Percentiles rank a stretch among this genome's conserved stretches.
phyloP scores from a whole-genome alignment of 2,888 invertebrate species.

The Osmoderma eremita region DNA sequence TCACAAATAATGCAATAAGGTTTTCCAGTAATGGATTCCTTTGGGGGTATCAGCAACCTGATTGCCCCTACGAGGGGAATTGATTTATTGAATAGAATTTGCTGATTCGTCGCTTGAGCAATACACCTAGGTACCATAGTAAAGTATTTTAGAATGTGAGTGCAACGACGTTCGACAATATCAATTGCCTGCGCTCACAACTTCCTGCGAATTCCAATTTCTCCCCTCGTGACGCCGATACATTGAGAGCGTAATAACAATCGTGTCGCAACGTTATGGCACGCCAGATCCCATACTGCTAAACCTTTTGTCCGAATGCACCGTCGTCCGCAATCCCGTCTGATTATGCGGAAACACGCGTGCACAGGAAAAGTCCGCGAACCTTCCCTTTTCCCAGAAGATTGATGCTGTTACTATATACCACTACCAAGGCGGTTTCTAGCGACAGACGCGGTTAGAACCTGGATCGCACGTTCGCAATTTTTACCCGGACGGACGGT shows the following conservation, averaged over 20 bases:
- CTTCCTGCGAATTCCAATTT: constrained; percentile 14
- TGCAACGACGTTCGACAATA: background rate
- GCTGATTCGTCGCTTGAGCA: too few species aligned
- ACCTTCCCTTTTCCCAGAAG: background rate
- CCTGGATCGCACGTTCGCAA: constrained; percentile 40
- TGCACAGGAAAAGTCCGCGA: constrained; percentile 43
- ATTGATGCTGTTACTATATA: too few species aligned
- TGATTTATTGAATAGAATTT: too few species aligned
- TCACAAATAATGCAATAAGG: too few species aligned
- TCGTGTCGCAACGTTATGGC: constrained; percentile 17
- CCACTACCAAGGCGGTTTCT: too few species aligned
- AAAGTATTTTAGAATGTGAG: too few species aligned
- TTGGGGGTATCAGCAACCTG: too few species aligned
- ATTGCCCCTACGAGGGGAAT: too few species aligned
- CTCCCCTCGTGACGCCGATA: background rate
- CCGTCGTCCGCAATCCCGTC: constrained; percentile 55
- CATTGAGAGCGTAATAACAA: constrained; percentile 17
- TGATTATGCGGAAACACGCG: constrained; percentile 61
- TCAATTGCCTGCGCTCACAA: constrained; percentile 19
- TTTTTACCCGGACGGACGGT: constrained; percentile 40
- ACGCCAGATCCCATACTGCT: constrained; percentile 28
- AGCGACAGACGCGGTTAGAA: constrained; percentile 1
- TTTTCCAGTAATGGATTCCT: too few species aligned
- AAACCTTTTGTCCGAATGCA: constrained; percentile 57
- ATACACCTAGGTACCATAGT: too few species aligned